Evolutionary conservation across 2,888 invertebrate species (phyloP), one percentile per base, ranked within the genome.

Genomic region (Microctonus hyperodae): DNA sequence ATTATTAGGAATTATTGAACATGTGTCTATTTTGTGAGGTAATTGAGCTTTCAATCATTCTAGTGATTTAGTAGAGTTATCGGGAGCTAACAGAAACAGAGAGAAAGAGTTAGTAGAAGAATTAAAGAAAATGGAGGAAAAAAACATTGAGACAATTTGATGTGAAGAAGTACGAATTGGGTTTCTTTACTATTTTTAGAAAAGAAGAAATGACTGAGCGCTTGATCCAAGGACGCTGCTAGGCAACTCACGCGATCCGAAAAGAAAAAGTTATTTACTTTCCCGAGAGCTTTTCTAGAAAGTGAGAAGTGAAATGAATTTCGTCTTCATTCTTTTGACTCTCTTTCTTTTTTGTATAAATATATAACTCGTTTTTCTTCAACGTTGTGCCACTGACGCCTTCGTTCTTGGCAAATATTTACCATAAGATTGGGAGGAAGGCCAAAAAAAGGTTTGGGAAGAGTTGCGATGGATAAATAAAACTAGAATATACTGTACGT

Each of bases 381-480:
- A 7, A 44, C 16, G 16, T 44, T 20, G 20, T 48, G 44, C 40
- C 28, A 33, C 56, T 65, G 56, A 69, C 51, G 55, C 55, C 65
- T 62, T 67, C 67, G 68, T 58, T 69, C 69, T 65, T 65, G 64
- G 72, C 71, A 76, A 75, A 76, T 76, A 75, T 75, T 75, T 75
- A 72, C 73, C 70, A 57, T 69, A 71, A 73, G 71, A 74, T 74
- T 74, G 73, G 67, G 67, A 64, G 65, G 65, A n/a, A n/a, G 20
- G 44, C 20, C 48, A 23, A 70, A 72, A 75, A 72, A 67, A 66
- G 70, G 70, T 70, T 71, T 35, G 35, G 65, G 67, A 63, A 64
- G 64, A 72, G 69, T 71, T 64, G 70, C 65, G 64, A 64, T 59
- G 70, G 64, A 67, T 75, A 72, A 75, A 75, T 75, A 75, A 75